phyloP scores from a whole-genome alignment of 2,113 vertebrate genomes.

The Chroicocephalus ridibundus region DNA sequence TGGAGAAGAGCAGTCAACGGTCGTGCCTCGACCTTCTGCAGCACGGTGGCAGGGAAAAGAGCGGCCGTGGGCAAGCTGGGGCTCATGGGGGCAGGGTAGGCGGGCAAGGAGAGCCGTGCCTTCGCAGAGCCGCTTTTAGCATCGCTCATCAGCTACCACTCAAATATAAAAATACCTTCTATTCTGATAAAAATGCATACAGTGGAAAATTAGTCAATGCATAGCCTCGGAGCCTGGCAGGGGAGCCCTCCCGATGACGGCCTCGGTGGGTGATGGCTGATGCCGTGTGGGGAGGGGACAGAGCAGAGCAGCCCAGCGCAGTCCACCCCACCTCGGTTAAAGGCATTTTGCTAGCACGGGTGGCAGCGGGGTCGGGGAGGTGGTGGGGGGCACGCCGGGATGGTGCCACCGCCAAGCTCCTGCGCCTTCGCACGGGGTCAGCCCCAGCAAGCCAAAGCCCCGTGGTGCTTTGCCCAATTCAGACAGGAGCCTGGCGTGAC shows the following conservation, averaged over 20 bases:
- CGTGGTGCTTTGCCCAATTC: background rate
- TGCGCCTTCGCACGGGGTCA: background rate
- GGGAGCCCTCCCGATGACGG: background rate
- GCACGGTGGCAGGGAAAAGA: background rate
- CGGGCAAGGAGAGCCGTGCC: background rate
- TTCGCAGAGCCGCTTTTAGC: background rate
- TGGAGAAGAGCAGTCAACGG: background rate
- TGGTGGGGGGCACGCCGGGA: fast-evolving
- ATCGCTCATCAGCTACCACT: slow-evolving; percentile 31
- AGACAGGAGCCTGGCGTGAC: background rate
- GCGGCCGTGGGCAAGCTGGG: background rate
- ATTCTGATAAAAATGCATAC: slow-evolving; percentile 71
- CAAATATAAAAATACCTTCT: slow-evolving; percentile 78
- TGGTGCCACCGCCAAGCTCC: background rate
- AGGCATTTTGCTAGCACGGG: background rate
- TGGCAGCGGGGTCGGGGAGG: background rate
- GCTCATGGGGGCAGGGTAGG: background rate
- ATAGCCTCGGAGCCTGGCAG: slow-evolving; percentile 30
- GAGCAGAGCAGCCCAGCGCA: background rate
- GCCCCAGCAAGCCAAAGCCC: background rate
- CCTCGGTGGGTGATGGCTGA: background rate
- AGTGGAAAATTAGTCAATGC: slow-evolving; percentile 66
- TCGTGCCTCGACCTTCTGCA: background rate
- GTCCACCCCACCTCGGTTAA: fast-evolving
- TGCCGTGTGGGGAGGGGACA: fast-evolving